Conservation (phyloP, 2,113 vertebrate genomes). For the Morone chrysops region DNA sequence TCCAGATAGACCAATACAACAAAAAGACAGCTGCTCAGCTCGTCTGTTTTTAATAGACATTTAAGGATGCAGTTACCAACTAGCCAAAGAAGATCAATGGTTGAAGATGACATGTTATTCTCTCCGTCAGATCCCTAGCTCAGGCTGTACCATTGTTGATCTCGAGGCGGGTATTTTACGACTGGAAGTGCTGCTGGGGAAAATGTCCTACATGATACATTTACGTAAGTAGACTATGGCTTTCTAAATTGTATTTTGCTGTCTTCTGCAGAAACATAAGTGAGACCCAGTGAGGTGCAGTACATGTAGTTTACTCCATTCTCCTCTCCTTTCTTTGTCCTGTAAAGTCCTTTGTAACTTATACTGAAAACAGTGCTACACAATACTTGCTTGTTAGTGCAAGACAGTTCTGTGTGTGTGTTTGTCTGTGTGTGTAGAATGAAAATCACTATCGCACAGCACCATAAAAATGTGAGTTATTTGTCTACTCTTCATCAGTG, state of each 20-base stretch:
- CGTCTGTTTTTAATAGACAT: not conserved
- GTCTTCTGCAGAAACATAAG: not conserved
- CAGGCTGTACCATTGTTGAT: constrained; percentile 88
- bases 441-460: no score
- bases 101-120: not conserved
- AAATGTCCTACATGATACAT: constrained; percentile 90
- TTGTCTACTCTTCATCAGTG: no score
- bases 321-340: no score
- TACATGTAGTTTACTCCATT: no score
- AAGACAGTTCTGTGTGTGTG: no score
- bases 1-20: not conserved
- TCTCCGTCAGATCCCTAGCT: constrained; percentile 80
- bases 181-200: constrained; percentile 86
- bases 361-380: no score
- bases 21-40: not conserved
- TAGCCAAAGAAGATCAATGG: not conserved
- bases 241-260: not conserved
- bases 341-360: no score
- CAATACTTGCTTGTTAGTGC: no score
- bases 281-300: not conserved
- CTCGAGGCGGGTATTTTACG: constrained; percentile 84
- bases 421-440: no score
- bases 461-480: no score
- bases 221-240: constrained; percentile 84
- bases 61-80: not conserved